These are phyloP conservation scores for Geopemphigus sp. DNA, from an alignment of 1,140 invertebrate genomes.

Conservation along the genomic window DNA sequence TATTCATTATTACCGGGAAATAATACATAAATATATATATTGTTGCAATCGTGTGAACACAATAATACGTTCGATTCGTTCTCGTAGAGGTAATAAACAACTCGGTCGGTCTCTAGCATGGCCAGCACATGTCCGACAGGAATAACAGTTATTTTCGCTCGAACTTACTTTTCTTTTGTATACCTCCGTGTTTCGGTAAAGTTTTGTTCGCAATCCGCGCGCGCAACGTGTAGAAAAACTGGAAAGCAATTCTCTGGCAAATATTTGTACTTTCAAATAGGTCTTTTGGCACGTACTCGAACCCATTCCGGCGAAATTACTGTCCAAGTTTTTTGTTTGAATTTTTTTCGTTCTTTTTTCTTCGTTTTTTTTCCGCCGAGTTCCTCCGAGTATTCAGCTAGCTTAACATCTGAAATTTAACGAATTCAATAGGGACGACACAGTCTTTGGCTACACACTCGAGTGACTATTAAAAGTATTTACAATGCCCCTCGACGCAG, in stretches of 20 bases:
- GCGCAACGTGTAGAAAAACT: not conserved
- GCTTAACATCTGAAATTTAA: constrained; percentile 12
- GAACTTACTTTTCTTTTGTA: constrained; percentile 5
- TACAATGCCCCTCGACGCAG: not conserved
- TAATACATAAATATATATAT: constrained; percentile 2
- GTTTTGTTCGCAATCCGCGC: not conserved
- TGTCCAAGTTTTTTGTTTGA: constrained; percentile 33
- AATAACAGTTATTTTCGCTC: constrained; percentile 21
- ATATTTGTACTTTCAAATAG: constrained; percentile 36
- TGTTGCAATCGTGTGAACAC: not conserved
- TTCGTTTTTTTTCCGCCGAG: not conserved
- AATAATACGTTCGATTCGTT: not conserved
- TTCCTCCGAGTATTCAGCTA: not conserved
- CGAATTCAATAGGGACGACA: not conserved
- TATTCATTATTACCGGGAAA: too few species aligned
- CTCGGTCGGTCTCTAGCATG: not conserved
- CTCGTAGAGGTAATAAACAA: not conserved
- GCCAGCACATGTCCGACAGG: not conserved
- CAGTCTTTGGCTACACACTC: not conserved
- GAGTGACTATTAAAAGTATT: not conserved
- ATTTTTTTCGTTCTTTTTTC: too few species aligned
- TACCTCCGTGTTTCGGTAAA: constrained; percentile 3
- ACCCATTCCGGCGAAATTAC: constrained; percentile 23
- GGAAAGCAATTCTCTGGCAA: constrained; percentile 31
- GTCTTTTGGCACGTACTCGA: constrained; percentile 35